Conservation (phyloP, 2,888 invertebrate genomes). For the Ophonus ardosiacus region DNA sequence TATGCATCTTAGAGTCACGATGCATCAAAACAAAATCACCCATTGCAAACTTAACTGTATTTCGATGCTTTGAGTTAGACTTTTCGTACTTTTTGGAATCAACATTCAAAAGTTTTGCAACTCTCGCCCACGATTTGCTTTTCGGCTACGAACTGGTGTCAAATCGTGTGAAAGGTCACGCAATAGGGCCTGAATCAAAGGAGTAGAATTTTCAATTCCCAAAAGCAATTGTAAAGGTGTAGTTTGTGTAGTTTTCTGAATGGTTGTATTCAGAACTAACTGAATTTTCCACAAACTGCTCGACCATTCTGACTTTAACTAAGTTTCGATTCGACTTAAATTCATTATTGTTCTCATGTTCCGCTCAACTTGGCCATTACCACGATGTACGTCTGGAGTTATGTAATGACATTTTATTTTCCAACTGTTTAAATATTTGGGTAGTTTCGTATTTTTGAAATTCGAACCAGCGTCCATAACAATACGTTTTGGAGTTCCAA, state of each 20-base stretch:
- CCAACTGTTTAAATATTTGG: constrained; percentile 62
- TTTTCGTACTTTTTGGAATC: background rate
- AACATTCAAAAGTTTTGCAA: background rate
- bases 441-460: constrained; percentile 66
- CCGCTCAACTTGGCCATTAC: constrained; percentile 66
- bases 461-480: constrained; percentile 63
- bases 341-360: constrained; percentile 67
- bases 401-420: constrained; percentile 61
- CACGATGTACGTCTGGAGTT: constrained; percentile 66
- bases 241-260: constrained; percentile 66
- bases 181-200: background rate
- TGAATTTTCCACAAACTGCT: constrained; percentile 67
- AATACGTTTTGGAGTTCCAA: constrained; percentile 66
- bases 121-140: background rate
- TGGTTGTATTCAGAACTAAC: constrained; percentile 65
- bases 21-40: too few species aligned
- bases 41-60: too few species aligned
- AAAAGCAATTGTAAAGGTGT: constrained; percentile 66
- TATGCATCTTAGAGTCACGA: too few species aligned
- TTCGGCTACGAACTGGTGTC: background rate
- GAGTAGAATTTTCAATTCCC: constrained; percentile 44
- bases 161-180: background rate
- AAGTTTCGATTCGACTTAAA: constrained; percentile 65
- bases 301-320: constrained; percentile 66
- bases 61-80: background rate